A percentile compares a stretch with the other conserved stretches of the same genome.
Conservation (phyloP, 2,797 vertebrate genomes). For the Phrynocephalus forsythii region DNA sequence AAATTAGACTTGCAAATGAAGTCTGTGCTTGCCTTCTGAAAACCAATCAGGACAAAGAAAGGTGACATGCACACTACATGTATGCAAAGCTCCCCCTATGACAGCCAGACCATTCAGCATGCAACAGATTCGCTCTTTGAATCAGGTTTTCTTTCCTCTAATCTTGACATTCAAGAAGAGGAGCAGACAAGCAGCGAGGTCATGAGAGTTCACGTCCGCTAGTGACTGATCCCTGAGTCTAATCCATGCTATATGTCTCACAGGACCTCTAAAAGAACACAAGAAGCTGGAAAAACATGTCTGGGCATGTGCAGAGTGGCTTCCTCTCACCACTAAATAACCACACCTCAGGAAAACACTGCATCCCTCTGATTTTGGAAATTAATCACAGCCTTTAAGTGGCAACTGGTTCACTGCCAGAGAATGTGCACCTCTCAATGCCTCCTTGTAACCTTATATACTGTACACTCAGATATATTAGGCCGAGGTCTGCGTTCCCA, state of each 20-base stretch:
- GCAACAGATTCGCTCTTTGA: too few species aligned
- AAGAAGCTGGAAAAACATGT: neutral
- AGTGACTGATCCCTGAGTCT: neutral
- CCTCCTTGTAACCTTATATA: constrained; percentile 41
- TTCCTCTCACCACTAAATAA: neutral
- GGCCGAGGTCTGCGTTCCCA: constrained; percentile 48
- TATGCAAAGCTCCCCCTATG: too few species aligned
- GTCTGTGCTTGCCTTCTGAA: too few species aligned
- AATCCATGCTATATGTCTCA: neutral
- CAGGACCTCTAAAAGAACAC: neutral
- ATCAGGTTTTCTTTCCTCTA: too few species aligned
- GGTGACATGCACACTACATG: too few species aligned
- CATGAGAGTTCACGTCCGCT: neutral
- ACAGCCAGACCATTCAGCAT: too few species aligned
- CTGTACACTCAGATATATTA: constrained; percentile 23
- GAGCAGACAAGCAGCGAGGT: neutral
- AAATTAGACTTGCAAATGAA: too few species aligned
- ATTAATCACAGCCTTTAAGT: constrained; percentile 19
- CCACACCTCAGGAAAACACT: neutral
- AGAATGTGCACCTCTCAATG: constrained; percentile 29
- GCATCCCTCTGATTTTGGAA: neutral
- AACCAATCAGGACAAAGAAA: too few species aligned
- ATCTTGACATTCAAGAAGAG: neutral
- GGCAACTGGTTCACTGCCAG: constrained; percentile 7
- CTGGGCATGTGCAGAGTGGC: neutral